Evolutionary conservation across 2,888 invertebrate species (phyloP).

Genomic region (Ophonus ardosiacus): DNA sequence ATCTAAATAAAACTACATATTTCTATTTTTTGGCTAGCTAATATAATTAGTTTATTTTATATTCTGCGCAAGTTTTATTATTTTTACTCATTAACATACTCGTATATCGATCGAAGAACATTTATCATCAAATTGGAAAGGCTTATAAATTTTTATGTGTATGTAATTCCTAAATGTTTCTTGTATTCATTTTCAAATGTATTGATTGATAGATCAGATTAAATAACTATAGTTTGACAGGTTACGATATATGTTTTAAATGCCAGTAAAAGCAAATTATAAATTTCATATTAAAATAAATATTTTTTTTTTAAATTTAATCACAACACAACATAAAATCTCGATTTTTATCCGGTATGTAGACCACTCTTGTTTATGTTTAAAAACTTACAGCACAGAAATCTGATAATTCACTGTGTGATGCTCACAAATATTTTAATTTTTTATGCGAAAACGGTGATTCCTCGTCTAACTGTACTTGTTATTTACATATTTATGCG

Average conservation of each 20-base stretch:
- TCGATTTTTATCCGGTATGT: background rate
- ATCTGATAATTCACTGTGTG: background rate
- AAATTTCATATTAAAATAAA: background rate
- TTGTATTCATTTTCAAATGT: too few relatives aligned
- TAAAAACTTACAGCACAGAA: conserved; percentile 4
- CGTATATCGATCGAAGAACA: too few relatives aligned
- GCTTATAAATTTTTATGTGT: too few relatives aligned
- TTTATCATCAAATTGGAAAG: too few relatives aligned
- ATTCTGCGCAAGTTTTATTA: too few relatives aligned
- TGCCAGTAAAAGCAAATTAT: background rate
- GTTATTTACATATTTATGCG: conserved; percentile 46
- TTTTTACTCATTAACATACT: too few relatives aligned
- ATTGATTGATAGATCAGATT: too few relatives aligned
- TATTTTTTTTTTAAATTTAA: background rate
- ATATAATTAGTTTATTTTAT: background rate
- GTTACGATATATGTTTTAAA: background rate
- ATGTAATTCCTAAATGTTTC: too few relatives aligned
- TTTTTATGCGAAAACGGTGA: conserved; percentile 47
- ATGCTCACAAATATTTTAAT: conserved; percentile 39
- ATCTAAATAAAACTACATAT: background rate
- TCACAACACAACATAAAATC: background rate
- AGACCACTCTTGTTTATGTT: background rate
- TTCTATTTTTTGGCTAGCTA: background rate
- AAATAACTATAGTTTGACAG: too few relatives aligned
- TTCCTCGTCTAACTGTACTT: conserved; percentile 41